These are phyloP conservation scores for Helostoma temminkii DNA, from an alignment of 2,797 vertebrate genomes.

Conservation along the genomic window DNA sequence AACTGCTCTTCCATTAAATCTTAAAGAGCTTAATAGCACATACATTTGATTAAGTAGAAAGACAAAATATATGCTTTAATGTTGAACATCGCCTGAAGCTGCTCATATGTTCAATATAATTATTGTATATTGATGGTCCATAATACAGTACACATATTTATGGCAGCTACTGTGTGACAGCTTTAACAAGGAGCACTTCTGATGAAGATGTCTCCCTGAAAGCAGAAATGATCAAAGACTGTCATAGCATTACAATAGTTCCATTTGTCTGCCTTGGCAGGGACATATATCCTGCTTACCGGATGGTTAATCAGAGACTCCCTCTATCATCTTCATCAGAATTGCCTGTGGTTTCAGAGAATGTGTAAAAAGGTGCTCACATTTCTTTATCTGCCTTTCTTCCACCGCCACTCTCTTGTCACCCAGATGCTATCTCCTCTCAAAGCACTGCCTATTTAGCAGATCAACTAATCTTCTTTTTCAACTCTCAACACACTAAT, in stretches of 20 bases:
- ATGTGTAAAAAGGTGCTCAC: slow-evolving; percentile 71
- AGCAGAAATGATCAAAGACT: slow-evolving; percentile 77
- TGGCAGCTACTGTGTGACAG: slow-evolving; percentile 65
- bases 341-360: slow-evolving; percentile 77
- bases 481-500: slow-evolving; percentile 67
- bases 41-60: slow-evolving; percentile 36
- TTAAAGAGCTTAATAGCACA: slow-evolving; percentile 44
- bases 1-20: slow-evolving; percentile 4
- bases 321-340: slow-evolving; percentile 79
- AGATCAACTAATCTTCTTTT: slow-evolving; percentile 72
- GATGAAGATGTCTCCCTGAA: slow-evolving; percentile 74
- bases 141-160: slow-evolving; percentile 57
- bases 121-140: slow-evolving; percentile 47
- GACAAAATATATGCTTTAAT: slow-evolving; percentile 53
- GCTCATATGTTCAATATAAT: slow-evolving; percentile 51
- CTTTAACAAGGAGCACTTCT: slow-evolving; percentile 75
- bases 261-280: slow-evolving; percentile 80
- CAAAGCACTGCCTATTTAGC: slow-evolving; percentile 70
- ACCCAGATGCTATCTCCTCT: slow-evolving; percentile 76
- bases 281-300: slow-evolving; percentile 75
- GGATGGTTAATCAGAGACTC: slow-evolving; percentile 82
- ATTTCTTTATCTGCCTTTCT: slow-evolving; percentile 79
- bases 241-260: slow-evolving; percentile 79
- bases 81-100: slow-evolving; percentile 36
- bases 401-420: slow-evolving; percentile 63